Evolutionary conservation across 2,888 invertebrate genomes (phyloP), one percentile per base, ranked within the genome.

Genomic region (Tipula helvola): DNA sequence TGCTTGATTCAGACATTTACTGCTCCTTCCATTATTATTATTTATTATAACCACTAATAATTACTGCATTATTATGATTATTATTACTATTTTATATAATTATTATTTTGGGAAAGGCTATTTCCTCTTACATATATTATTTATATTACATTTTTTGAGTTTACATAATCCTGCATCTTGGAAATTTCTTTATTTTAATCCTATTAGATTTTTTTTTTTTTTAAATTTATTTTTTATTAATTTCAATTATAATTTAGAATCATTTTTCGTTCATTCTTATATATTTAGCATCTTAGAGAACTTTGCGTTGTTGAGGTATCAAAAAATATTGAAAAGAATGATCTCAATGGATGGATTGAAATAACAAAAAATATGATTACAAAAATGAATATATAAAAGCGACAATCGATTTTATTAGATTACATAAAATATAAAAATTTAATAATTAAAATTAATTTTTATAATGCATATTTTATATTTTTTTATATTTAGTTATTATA

Each of bases 271-370:
- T 71, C 71, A 71, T 71, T 71, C 71, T 18, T 28, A 71, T 71
- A 10, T 12, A 71, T 71, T 2, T 71, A 91, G 91, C 91, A 90
- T 90, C 91, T 91, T 90, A 90, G 90, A 90, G 91, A 91, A 89
- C 89, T 91, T 90, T 91, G 88, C 88, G 88, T 88, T 84, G 88
- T 89, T 88, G 88, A 89, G 87, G 87, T 87, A 86, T 87, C 87
- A 47, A 87, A 87, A 88, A 88, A 88, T 88, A 88, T 88, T 88
- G 88, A 87, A 88, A 89, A 88, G 88, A 88, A 89, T 88, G 88
- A 88, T 88, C 88, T 88, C 88, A 89, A 88, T 88, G 89, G 89
- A 89, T 88, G 85, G 85, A 85, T 85, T 85, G 85, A 85, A 28
- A 86, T 39, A 36, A 86, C 44, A n/a, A 47, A 86, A 36, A 86